These are phyloP conservation scores for Cirrhinus mrigala DNA, from an alignment of 2,797 vertebrate genomes.

Conservation along the genomic window DNA sequence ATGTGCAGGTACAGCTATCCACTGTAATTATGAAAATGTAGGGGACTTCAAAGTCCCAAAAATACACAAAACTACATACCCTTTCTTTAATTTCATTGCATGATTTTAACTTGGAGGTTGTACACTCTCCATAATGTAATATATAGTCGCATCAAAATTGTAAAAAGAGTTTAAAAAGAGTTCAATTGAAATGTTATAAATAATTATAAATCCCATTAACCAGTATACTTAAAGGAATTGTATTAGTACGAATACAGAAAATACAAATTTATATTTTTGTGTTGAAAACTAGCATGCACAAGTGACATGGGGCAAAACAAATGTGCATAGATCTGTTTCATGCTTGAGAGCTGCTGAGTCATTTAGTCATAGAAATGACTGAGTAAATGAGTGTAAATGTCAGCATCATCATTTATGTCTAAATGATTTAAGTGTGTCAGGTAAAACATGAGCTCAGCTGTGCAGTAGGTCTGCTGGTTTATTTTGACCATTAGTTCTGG, in stretches of 20 bases:
- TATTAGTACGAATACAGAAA: background rate
- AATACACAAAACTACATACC: no score
- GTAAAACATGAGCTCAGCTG: background rate
- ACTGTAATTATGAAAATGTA: no score
- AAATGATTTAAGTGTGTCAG: constrained; percentile 5
- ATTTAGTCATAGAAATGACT: background rate
- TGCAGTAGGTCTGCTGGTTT: background rate
- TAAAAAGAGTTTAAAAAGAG: no score
- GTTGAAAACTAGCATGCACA: background rate
- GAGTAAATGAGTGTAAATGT: background rate
- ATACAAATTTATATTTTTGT: background rate
- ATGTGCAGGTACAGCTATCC: no score
- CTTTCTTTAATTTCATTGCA: no score
- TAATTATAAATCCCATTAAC: no score
- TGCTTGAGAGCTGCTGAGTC: background rate
- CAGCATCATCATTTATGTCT: constrained; percentile 2
- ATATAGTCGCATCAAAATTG: no score
- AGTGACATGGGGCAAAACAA: background rate
- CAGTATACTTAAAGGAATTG: background rate
- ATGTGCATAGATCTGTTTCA: background rate
- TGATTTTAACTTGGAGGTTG: no score
- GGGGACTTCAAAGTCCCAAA: no score
- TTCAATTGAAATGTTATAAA: background rate
- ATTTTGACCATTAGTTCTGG: background rate
- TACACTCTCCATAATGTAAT: no score